phyloP scores from a whole-genome alignment of 1,140 invertebrate genomes.

The Meloidogyne exigua region DNA sequence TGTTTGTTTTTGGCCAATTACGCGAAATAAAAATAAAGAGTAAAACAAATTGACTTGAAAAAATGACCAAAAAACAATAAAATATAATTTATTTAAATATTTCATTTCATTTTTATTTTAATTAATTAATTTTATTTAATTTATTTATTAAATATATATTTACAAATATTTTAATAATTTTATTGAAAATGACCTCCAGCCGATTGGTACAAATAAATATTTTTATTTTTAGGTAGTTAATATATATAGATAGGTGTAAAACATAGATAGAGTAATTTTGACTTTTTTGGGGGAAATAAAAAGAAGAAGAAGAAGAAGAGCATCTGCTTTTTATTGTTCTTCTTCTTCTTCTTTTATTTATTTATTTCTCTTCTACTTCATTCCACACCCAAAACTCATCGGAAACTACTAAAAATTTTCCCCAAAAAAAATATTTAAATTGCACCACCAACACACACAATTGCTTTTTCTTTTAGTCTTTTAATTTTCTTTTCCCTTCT shows the following conservation, averaged over 20 bases:
- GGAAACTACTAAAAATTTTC: background rate
- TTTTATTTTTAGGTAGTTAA: background rate
- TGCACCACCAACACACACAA: background rate
- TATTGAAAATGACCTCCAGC: background rate
- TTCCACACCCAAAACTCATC: background rate
- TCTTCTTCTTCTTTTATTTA: background rate
- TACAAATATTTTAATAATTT: too few species aligned
- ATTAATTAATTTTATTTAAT: background rate
- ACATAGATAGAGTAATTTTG: background rate
- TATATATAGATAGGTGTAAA: background rate
- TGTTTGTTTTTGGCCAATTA: background rate
- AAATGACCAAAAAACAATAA: background rate
- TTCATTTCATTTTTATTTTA: too few species aligned
- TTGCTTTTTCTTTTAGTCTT: background rate
- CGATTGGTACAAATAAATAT: background rate
- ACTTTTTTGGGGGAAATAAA: background rate
- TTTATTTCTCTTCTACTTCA: too few species aligned
- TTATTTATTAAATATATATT: too few species aligned
- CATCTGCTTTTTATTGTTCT: background rate
- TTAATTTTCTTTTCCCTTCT: background rate
- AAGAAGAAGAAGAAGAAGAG: background rate
- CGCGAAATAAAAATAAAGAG: background rate
- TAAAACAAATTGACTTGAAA: background rate
- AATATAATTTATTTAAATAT: too few species aligned
- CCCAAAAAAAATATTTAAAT: background rate